Conservation (phyloP, 2,797 vertebrate species). For the Sitta carolinensis region DNA sequence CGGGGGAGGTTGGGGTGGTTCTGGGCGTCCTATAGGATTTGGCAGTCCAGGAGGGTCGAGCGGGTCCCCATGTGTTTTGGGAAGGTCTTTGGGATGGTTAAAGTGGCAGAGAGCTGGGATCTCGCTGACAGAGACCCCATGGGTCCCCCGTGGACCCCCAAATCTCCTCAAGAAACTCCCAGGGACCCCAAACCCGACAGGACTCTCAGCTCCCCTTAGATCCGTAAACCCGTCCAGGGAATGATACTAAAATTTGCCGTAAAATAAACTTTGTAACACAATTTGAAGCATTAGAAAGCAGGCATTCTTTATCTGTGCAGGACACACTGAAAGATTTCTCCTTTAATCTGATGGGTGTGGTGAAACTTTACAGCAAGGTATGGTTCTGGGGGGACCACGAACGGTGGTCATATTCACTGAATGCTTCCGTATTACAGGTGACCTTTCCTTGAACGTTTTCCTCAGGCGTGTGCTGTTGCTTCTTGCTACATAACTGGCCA, state of each 20-base stretch:
- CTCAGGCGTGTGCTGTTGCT: background rate
- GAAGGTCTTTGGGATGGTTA: no score
- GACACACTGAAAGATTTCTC: background rate
- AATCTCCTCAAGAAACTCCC: background rate
- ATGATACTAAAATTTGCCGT: background rate
- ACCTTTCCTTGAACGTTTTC: background rate
- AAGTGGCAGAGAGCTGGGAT: background rate
- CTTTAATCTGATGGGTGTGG: no score
- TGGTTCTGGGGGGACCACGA: background rate
- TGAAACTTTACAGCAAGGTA: background rate
- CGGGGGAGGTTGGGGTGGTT: background rate
- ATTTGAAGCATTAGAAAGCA: background rate
- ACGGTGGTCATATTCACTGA: background rate
- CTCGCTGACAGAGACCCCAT: background rate
- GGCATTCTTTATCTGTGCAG: background rate
- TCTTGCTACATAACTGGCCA: background rate
- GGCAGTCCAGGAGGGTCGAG: background rate
- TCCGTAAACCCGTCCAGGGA: accelerated
- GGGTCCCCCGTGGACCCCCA: no score
- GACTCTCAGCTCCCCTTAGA: background rate
- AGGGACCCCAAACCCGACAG: no score
- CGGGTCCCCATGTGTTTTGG: background rate
- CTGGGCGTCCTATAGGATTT: no score
- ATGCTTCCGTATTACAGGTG: background rate
- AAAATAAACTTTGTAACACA: background rate